A percentile compares a stretch with the other conserved stretches of the same genome.
These are phyloP conservation scores for Pyxicephalus adspersus DNA, from an alignment of 2,113 vertebrate species.

Conservation along the genomic window DNA sequence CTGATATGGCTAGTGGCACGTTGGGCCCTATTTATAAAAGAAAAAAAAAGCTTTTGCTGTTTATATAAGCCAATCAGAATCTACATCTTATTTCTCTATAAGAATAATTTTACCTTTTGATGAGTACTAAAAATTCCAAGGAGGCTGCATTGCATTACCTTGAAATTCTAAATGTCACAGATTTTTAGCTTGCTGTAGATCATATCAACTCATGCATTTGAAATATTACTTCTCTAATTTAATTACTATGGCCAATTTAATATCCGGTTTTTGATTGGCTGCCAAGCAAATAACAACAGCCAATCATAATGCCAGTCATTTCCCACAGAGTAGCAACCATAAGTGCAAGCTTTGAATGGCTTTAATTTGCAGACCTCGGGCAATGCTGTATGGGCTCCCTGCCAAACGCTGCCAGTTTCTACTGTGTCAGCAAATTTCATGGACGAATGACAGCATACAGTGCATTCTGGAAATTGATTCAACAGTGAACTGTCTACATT, in stretches of 20 bases:
- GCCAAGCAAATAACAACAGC: neutral
- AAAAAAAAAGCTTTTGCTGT: too few relatives aligned
- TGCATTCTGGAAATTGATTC: constrained; percentile 42
- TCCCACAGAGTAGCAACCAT: neutral
- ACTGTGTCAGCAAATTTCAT: constrained; percentile 37
- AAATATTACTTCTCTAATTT: neutral
- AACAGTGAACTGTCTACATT: constrained; percentile 15
- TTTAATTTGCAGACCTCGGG: constrained; percentile 18
- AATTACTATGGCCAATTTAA: neutral
- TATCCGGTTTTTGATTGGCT: neutral
- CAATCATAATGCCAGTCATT: neutral
- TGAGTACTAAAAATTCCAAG: too few relatives aligned
- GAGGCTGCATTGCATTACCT: too few relatives aligned
- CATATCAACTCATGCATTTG: neutral
- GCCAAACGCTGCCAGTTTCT: constrained; percentile 11
- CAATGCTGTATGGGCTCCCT: neutral
- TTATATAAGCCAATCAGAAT: too few relatives aligned
- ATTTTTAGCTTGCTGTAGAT: too few relatives aligned
- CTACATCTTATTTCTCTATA: too few relatives aligned
- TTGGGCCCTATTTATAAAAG: too few relatives aligned
- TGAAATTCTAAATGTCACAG: too few relatives aligned
- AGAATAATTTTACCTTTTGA: too few relatives aligned
- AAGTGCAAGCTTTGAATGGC: neutral
- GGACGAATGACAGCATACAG: constrained; percentile 23
- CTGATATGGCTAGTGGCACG: too few relatives aligned